Evolutionary conservation across 2,113 vertebrate genomes (phyloP), one percentile per base, ranked within the genome.

Genomic region (Nestor notabilis): DNA sequence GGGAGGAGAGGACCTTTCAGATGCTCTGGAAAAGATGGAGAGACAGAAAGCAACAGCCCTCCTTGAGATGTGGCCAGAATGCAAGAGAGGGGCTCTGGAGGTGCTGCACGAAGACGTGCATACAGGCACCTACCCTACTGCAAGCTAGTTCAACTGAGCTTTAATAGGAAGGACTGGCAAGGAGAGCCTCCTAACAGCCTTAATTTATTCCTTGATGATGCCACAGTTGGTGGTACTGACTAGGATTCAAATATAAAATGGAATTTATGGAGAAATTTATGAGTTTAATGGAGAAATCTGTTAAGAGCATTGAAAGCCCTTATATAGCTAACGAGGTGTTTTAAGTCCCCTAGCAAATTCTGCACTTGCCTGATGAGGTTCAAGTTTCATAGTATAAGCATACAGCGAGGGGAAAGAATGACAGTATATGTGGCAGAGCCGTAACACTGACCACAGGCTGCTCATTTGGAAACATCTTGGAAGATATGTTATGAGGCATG

Each of bases 361-460:
- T 96, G 5, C 31, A 16, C 91, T 97, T 91, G 90, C 93, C 94
- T 94, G 91, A 94, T 85, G 97, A 95, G 93, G 93, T 97, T 94
- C 97, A 96, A 79, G 78, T 97, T 97, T 97, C 97, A 90, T 27
- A 80, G 89, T 43, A 84, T 46, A 97, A 97, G 92, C 97, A 98
- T 96, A 96, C 80, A 97, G 95, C 50, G 90, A 96, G 94, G 89
- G 97, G 97, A 98, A 98, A 97, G 96, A 95, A 90, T 95, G 96
- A 96, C 89, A 94, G 81, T 84, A 24, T 70, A 81, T 86, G 90
- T 95, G 94, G 96, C n/a, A 80, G 94, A 91, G 77, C 84, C 16
- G 0, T 90, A 90, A 94, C 49, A 56, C n/a, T 80, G 90, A 84
- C 95, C 24, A 69, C 13, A 37, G 55, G 81, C 94, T 80, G 86